Evolutionary conservation across 2,888 invertebrate genomes (phyloP).

Genomic region (Dinocampus coccinellae): DNA sequence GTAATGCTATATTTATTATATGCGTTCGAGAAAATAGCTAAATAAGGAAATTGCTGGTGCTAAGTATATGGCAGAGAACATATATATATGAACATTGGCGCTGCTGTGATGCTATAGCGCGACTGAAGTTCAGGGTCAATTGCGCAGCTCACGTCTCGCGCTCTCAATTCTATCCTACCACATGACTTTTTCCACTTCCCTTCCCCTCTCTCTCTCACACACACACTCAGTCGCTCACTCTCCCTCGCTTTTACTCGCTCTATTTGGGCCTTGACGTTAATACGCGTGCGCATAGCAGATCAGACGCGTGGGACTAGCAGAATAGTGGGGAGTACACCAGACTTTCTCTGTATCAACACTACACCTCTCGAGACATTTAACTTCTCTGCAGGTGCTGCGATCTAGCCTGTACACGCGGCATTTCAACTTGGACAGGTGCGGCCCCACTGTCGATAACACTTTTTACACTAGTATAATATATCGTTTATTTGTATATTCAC

Average conservation of each 20-base stretch:
- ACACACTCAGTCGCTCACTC: constrained; percentile 43
- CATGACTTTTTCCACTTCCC: constrained; percentile 47
- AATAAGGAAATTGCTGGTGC: constrained; percentile 63
- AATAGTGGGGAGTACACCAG: not conserved
- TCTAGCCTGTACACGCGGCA: constrained; percentile 43
- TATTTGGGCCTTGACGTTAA: constrained; percentile 62
- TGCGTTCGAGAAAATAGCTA: constrained; percentile 60
- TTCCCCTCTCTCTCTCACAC: constrained; percentile 61
- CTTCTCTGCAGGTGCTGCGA: constrained; percentile 57
- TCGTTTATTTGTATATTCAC: not conserved
- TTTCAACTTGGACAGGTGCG: constrained; percentile 21
- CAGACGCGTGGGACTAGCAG: constrained; percentile 35
- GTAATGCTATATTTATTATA: constrained; percentile 52
- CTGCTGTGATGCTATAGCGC: constrained; percentile 42
- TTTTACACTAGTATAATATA: too few relatives aligned
- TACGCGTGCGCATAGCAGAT: constrained; percentile 46
- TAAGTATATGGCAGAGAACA: constrained; percentile 33
- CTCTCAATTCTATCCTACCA: constrained; percentile 20
- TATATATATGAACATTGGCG: constrained; percentile 24
- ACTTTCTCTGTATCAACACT: constrained; percentile 30
- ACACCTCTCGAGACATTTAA: constrained; percentile 36
- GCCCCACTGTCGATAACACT: constrained; percentile 52
- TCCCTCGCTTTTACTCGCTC: constrained; percentile 58
- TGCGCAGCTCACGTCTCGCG: constrained; percentile 53
- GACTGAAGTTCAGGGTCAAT: constrained; percentile 66